Evolutionary conservation across 1,140 invertebrate genomes (phyloP).

Genomic region (Lordiphosa stackelbergi): DNA sequence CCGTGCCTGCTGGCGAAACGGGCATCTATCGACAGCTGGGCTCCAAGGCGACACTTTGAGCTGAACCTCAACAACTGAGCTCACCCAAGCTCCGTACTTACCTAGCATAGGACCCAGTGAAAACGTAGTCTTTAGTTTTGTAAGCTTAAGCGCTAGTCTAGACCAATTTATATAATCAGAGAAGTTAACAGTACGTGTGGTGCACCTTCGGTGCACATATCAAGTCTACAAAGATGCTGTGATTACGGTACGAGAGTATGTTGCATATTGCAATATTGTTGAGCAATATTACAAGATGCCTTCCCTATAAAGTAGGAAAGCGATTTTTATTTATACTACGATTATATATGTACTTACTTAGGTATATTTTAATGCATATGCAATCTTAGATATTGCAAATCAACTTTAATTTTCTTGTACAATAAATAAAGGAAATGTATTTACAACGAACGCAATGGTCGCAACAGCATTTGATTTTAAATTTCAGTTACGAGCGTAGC

Average conservation of each 20-base stretch:
- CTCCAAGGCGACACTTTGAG: constrained; percentile 38
- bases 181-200: constrained; percentile 20
- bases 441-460: constrained; percentile 29
- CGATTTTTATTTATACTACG: constrained; percentile 35
- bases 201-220: constrained; percentile 14
- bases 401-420: constrained; percentile 20
- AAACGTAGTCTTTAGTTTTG: constrained; percentile 36
- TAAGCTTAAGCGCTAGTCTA: constrained; percentile 52
- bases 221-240: constrained; percentile 72
- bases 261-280: constrained; percentile 37
- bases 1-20: constrained; percentile 49
- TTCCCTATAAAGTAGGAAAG: constrained; percentile 29
- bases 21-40: constrained; percentile 53
- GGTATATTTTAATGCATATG: constrained; percentile 28
- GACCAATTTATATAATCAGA: constrained; percentile 36
- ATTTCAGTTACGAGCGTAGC: neutral
- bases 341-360: constrained; percentile 46
- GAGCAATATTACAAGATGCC: constrained; percentile 41
- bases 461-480: neutral
- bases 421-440: constrained; percentile 52
- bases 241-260: constrained; percentile 57
- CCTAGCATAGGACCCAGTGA: constrained; percentile 13
- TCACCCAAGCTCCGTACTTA: constrained; percentile 4
- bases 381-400: constrained; percentile 20
- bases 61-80: neutral